Evolutionary conservation across 2,113 vertebrate genomes (phyloP), one percentile per base, ranked within the genome.

Genomic region (Calypte anna): DNA sequence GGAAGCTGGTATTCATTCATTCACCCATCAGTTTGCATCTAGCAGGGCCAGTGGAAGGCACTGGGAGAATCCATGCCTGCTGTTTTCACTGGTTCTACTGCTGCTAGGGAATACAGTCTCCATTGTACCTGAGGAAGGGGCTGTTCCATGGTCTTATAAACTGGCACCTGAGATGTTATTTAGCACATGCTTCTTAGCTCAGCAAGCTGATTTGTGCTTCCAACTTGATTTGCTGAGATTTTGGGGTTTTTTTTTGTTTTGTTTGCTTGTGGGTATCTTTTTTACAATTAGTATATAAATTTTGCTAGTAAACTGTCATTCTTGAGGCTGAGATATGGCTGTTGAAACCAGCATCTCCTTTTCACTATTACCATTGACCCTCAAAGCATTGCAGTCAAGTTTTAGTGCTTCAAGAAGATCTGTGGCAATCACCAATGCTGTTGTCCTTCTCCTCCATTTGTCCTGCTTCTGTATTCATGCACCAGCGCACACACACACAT

Each of bases 401-500:
- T 40, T 40, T 27, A 59, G 31, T 40, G 11, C 12, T 31, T 19
- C 36, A 67, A 46, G 43, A 79, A 63, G 18, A 61, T 31, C 43
- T 43, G 14, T 84, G 38, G 38, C 19, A 91, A 23, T 15, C 54
- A 50, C 28, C 20, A n/a, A 14, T 1, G 3, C 24, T 51, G 3
- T 20, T 78, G 16, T 57, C n/a, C 18, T 69, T 8, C 24, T 84
- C 7, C n/a, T 84, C 24, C 4, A 2, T 81, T 40, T 73, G 27
- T 63, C 31, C 69, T 66, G 38, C 20, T 17, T 27, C 16, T 74
- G 19, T 6, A 5, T 10, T 4, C 53, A 12, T 1, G 1, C 18
- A 2, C 31, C 9, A 7, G 4, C 20, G 11, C 51, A 18, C 12
- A 7, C 3, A 0, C 1, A 0, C 10, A 21, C 1, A 0, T 31